phyloP scores from a whole-genome alignment of 2,797 vertebrate species.

The Trachops cirrhosus region DNA sequence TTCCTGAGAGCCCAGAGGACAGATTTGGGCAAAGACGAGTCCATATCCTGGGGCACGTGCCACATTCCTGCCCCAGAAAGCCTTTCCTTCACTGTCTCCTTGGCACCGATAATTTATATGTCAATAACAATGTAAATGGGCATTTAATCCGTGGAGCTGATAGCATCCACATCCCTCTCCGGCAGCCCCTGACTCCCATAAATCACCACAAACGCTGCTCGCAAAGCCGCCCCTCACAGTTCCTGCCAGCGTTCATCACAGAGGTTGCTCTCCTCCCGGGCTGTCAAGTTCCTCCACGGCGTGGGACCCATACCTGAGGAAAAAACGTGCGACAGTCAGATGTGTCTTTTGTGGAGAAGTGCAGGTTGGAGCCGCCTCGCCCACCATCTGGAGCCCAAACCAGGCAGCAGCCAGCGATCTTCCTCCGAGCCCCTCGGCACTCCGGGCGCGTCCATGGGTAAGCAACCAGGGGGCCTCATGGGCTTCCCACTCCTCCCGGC shows the following conservation, averaged over 20 bases:
- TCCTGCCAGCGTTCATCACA: slow-evolving; percentile 76
- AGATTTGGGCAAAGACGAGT: slow-evolving; percentile 68
- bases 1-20: slow-evolving; percentile 43
- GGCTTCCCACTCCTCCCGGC: background rate
- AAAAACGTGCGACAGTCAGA: background rate
- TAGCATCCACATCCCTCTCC: slow-evolving; percentile 84
- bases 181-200: slow-evolving; percentile 82
- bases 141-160: slow-evolving; percentile 83
- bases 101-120: slow-evolving; percentile 82
- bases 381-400: slow-evolving; percentile 40
- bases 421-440: background rate
- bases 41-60: slow-evolving; percentile 75
- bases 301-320: slow-evolving; percentile 77
- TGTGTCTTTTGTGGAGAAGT: background rate
- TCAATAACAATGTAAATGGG: slow-evolving; percentile 84
- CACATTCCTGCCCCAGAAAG: slow-evolving; percentile 83
- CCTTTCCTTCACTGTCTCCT: slow-evolving; percentile 79
- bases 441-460: background rate
- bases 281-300: slow-evolving; percentile 77
- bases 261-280: slow-evolving; percentile 69
- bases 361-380: background rate
- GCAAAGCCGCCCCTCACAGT: slow-evolving; percentile 76
- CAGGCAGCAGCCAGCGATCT: background rate
- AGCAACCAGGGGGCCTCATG: background rate
- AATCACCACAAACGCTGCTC: slow-evolving; percentile 80